Evolutionary conservation across 2,113 vertebrate species (phyloP).

Genomic region (Sciurus niger): DNA sequence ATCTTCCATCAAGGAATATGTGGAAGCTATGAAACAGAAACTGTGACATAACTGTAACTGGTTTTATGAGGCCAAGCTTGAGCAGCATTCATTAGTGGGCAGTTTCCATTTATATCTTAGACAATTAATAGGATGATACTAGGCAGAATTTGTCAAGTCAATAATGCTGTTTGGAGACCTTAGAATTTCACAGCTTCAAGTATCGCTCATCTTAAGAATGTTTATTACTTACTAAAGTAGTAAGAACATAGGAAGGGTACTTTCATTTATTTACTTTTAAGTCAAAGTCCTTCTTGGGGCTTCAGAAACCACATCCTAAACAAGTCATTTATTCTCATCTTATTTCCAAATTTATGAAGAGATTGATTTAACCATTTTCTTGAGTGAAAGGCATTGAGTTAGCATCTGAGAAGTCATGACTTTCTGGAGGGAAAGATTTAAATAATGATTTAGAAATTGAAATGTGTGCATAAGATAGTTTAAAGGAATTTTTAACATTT

Average conservation of each 20-base stretch:
- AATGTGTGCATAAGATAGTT: not conserved
- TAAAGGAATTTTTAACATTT: slow-evolving; percentile 8
- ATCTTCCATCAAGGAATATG: slow-evolving; percentile 52
- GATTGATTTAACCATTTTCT: not conserved
- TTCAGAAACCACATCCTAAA: not conserved
- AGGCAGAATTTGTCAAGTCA: not conserved
- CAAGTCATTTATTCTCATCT: slow-evolving; percentile 12
- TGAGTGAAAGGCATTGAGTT: not conserved
- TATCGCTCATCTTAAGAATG: not conserved
- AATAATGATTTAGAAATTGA: slow-evolving; percentile 1
- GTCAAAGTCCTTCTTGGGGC: not conserved
- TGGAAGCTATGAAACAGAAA: slow-evolving; percentile 61
- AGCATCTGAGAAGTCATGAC: not conserved
- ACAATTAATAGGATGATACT: not conserved
- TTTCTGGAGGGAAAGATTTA: not conserved
- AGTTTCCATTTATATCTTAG: slow-evolving; percentile 44
- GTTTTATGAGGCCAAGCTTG: not conserved
- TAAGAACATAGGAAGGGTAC: not conserved
- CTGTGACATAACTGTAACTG: not conserved
- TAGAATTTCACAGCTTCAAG: slow-evolving; percentile 19
- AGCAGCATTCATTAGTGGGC: not conserved
- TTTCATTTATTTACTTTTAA: slow-evolving; percentile 22
- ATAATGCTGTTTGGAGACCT: not conserved
- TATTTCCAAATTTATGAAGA: slow-evolving; percentile 10
- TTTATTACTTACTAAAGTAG: not conserved